phyloP scores from a whole-genome alignment of 2,797 vertebrate species.

The Neopelma chrysocephalum region DNA sequence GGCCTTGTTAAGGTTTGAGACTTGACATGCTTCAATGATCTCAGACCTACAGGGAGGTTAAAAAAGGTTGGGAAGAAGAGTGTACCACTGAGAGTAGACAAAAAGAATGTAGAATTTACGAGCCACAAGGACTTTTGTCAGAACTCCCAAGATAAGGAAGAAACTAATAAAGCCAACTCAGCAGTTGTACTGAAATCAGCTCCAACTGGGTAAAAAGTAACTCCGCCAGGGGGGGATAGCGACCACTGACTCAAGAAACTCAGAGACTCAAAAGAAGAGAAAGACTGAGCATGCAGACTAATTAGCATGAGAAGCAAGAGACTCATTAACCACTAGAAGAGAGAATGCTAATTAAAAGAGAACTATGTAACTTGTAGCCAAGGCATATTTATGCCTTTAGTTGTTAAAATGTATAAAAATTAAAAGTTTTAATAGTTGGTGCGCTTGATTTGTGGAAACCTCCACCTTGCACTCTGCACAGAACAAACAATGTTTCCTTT shows the following conservation, averaged over 20 bases:
- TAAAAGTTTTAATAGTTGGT: neutral
- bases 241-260: neutral
- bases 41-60: neutral
- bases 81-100: neutral
- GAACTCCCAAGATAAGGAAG: neutral
- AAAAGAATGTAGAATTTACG: neutral
- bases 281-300: neutral
- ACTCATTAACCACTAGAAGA: neutral
- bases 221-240: rapidly evolving
- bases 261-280: neutral
- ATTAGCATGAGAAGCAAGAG: neutral
- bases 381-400: neutral
- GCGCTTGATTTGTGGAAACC: neutral
- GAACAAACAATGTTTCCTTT: neutral
- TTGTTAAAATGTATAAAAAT: neutral
- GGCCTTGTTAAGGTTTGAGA: neutral
- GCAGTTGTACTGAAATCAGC: neutral
- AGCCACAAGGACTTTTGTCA: neutral
- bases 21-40: neutral
- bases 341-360: neutral
- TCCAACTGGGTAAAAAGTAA: neutral
- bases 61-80: neutral
- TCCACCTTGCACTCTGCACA: neutral
- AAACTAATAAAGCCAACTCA: neutral
- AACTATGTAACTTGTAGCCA: neutral